phyloP scores from a whole-genome alignment of 2,113 vertebrate genomes.

The Dunckerocampus dactyliophorus region DNA sequence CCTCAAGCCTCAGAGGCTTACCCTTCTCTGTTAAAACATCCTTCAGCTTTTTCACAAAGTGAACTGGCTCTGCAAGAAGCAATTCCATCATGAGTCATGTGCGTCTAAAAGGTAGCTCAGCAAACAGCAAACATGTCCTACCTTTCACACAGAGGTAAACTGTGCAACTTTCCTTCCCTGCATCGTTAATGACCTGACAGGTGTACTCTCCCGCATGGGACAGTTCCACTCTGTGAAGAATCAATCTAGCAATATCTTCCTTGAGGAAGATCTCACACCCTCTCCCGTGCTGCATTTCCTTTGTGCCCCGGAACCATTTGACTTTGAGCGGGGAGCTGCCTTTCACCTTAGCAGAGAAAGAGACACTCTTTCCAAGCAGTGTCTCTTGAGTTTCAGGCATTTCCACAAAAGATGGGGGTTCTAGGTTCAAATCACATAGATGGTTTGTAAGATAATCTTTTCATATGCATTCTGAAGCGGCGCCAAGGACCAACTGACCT shows the following conservation, averaged over 20 bases:
- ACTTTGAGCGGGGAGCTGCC: constrained; percentile 84
- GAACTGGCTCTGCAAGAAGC: constrained; percentile 56
- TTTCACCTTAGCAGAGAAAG: constrained; percentile 79
- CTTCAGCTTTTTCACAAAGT: constrained; percentile 78
- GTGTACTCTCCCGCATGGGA: constrained; percentile 85
- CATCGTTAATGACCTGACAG: constrained; percentile 85
- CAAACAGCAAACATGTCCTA: constrained; percentile 38
- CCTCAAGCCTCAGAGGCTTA: constrained; percentile 50
- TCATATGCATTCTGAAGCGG: constrained; percentile 34
- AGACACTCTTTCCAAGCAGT: constrained; percentile 79
- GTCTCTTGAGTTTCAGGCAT: constrained; percentile 81
- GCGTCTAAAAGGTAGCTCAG: neutral
- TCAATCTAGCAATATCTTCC: constrained; percentile 76
- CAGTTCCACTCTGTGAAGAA: constrained; percentile 77
- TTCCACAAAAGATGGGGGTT: constrained; percentile 90
- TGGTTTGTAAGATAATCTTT: constrained; percentile 55
- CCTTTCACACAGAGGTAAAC: constrained; percentile 90
- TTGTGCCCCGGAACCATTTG: constrained; percentile 89
- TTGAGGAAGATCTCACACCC: constrained; percentile 79
- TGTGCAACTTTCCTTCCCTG: constrained; percentile 83
- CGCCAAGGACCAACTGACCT: constrained; percentile 81
- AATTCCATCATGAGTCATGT: constrained; percentile 24
- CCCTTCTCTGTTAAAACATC: constrained; percentile 64
- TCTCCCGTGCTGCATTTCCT: constrained; percentile 79
- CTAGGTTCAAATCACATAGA: constrained; percentile 64